These are phyloP conservation scores for Cheilosia vernalis DNA, from an alignment of 2,888 invertebrate genomes.

Conservation along the genomic window DNA sequence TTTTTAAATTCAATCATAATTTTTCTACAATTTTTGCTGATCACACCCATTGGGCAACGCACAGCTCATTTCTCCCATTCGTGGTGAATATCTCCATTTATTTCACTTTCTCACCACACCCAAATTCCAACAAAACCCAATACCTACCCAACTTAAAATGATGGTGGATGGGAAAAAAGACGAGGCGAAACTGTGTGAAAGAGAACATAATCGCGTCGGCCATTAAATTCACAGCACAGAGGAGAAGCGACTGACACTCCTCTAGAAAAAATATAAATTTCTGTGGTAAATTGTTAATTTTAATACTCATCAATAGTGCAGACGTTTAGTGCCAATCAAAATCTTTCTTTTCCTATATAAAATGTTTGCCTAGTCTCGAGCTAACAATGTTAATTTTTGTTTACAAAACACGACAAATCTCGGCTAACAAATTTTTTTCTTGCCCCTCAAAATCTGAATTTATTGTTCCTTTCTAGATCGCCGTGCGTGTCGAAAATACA, in stretches of 20 bases:
- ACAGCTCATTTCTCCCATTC: neutral
- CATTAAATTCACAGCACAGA: slow-evolving; percentile 56
- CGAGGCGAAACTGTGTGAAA: slow-evolving; percentile 36
- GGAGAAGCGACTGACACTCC: slow-evolving; percentile 63
- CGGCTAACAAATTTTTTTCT: slow-evolving; percentile 39
- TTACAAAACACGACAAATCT: slow-evolving; percentile 59
- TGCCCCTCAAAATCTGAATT: slow-evolving; percentile 24
- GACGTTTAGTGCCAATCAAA: slow-evolving; percentile 9
- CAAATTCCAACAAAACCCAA: neutral
- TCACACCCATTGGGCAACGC: neutral
- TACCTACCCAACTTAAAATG: slow-evolving; percentile 24
- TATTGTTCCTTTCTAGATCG: slow-evolving; percentile 58
- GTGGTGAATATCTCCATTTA: neutral
- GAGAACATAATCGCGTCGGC: slow-evolving; percentile 70
- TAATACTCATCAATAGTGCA: neutral
- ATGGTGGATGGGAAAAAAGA: slow-evolving; percentile 20
- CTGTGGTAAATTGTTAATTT: slow-evolving; percentile 56
- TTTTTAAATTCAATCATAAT: too few species aligned
- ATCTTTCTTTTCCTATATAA: neutral
- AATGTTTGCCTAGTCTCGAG: neutral
- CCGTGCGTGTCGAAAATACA: slow-evolving; percentile 53
- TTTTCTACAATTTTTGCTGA: neutral
- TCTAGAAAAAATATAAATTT: slow-evolving; percentile 36
- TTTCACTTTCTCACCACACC: slow-evolving; percentile 4
- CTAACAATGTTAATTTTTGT: slow-evolving; percentile 42